Percentiles rank a stretch among this genome's conserved stretches.
Evolutionary conservation across 2,888 invertebrate species (phyloP).

Genomic region (Opisthograptis luteolata): DNA sequence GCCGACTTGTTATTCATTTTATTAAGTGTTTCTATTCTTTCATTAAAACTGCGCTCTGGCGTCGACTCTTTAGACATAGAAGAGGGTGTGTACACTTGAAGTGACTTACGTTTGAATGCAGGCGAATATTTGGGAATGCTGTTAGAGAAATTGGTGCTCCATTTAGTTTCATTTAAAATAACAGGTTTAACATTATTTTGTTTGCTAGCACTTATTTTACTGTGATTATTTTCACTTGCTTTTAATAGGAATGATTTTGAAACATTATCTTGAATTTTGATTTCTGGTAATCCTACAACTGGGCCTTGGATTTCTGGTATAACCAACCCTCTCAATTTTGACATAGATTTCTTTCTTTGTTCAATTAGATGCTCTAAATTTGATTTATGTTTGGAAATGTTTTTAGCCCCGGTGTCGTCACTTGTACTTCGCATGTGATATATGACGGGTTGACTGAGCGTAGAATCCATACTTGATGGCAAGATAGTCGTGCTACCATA

Average conservation of each 20-base stretch:
- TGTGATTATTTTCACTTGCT: slow-evolving; percentile 56
- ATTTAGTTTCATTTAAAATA: slow-evolving; percentile 68
- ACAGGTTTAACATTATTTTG: slow-evolving; percentile 57
- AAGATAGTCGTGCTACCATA: slow-evolving; percentile 76
- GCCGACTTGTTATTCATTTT: slow-evolving; percentile 56
- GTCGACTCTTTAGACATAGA: slow-evolving; percentile 77
- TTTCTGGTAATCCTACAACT: slow-evolving; percentile 91
- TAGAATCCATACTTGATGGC: slow-evolving; percentile 57
- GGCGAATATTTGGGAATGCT: slow-evolving; percentile 92
- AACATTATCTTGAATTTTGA: slow-evolving; percentile 88
- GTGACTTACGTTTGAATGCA: slow-evolving; percentile 90
- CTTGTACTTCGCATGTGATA: slow-evolving; percentile 75
- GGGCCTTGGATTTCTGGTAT: slow-evolving; percentile 91
- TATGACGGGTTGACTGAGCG: slow-evolving; percentile 56
- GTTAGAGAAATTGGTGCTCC: slow-evolving; percentile 74
- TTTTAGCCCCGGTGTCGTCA: slow-evolving; percentile 69
- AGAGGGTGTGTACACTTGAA: slow-evolving; percentile 85
- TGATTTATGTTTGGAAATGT: slow-evolving; percentile 80
- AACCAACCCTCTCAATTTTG: slow-evolving; percentile 93
- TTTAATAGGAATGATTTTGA: slow-evolving; percentile 74
- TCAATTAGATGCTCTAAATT: slow-evolving; percentile 91
- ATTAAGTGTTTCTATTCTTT: slow-evolving; percentile 58
- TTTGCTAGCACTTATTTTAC: slow-evolving; percentile 54
- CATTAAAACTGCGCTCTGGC: slow-evolving; percentile 71
- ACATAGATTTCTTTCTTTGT: slow-evolving; percentile 91